Conservation (phyloP, 2,797 vertebrate genomes). For the Cirrhinus molitorella region DNA sequence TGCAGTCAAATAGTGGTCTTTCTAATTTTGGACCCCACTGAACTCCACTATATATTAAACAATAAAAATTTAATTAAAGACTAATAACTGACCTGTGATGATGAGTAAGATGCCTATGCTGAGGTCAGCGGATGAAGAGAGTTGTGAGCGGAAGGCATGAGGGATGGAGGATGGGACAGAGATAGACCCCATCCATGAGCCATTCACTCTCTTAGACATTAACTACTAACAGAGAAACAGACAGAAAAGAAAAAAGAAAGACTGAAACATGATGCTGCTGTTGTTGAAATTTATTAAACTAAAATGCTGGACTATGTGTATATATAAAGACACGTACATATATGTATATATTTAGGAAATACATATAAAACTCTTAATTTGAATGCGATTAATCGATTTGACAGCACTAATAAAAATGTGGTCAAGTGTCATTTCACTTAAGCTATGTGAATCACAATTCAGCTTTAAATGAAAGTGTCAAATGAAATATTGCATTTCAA, state of each 20-base stretch:
- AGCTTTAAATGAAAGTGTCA: background rate
- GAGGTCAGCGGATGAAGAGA: slow-evolving; percentile 64
- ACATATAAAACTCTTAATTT: too few relatives aligned
- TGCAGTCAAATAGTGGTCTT: background rate
- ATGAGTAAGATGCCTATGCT: slow-evolving; percentile 63
- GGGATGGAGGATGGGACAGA: slow-evolving; percentile 57
- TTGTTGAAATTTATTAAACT: background rate
- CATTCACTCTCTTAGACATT: slow-evolving; percentile 54
- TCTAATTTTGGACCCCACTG: background rate
- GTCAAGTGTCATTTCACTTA: too few relatives aligned
- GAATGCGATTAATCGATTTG: too few relatives aligned
- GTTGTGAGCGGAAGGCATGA: slow-evolving; percentile 64
- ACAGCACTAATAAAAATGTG: too few relatives aligned
- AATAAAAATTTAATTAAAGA: background rate
- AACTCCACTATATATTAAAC: background rate
- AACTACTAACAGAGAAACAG: slow-evolving; percentile 1
- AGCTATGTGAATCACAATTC: background rate
- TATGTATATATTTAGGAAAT: too few relatives aligned
- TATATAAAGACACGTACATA: too few relatives aligned
- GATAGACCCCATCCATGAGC: slow-evolving; percentile 51
- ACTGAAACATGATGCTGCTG: background rate
- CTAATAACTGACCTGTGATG: slow-evolving; percentile 61
- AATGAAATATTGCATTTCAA: background rate
- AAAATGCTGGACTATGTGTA: background rate
- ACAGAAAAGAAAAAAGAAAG: background rate